Evolutionary conservation across 2,888 invertebrate genomes (phyloP), one percentile per base, ranked within the genome.

Genomic region (Orthosia gracilis): DNA sequence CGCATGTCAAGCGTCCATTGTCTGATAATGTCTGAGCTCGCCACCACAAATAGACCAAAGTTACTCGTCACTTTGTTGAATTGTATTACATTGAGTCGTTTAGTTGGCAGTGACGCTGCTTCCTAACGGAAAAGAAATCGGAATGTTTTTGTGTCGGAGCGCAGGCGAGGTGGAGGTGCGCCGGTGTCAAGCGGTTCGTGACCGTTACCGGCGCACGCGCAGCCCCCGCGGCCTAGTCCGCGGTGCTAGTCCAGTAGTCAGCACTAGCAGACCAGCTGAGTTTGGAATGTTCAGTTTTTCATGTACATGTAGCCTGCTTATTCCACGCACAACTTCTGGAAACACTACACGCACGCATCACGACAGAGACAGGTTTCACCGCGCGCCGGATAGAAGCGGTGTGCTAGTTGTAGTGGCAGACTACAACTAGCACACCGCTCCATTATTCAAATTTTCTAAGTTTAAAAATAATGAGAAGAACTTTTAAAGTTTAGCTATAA

Each of bases 121-220:
- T 67, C 47, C n/a, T 81, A 63, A 76, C 69, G 69, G 82, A 82
- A 76, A 69, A 76, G 54, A 80, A 70, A 82, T 80, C 63, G 31
- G 52, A 66, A 66, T 63, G 45, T 64, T 68, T 81, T 78, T 40
- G 18, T 64, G 69, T 40, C 47, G 26, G 66, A 49, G 55, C 61
- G 31, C 31, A 40, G 18, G 66, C 18, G 82, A 70, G 67, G 68
- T 58, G 55, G 82, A 67, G 63, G 54, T 64, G 75, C 26, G 55
- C 80, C 23, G 47, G 61, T 52, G 76, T 80, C 73, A 58, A 63
- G 26, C 80, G 47, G 73, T 3, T 80, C 76, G 76, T 76, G 76
- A 80, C 80, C 80, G 76, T 76, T 64, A 54, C 80, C 21, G 52
- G 45, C 62, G 63, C 76, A 80, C 80, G 76, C 62, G 73, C 31